phyloP scores from a whole-genome alignment of 23 tunicate genomes.

The Halocynthia aurantium region DNA sequence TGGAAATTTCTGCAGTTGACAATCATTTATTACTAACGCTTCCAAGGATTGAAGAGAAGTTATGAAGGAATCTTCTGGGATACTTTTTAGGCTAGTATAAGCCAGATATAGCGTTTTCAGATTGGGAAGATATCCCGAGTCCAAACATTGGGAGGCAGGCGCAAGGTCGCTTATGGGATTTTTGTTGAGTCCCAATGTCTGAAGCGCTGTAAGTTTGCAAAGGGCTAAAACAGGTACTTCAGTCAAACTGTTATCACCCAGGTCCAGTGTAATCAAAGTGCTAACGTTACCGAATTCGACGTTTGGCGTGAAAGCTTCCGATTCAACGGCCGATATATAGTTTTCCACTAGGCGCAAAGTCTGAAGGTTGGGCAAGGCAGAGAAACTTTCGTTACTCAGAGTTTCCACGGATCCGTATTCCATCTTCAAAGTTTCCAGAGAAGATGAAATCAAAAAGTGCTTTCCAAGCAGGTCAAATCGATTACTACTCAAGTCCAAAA shows the following conservation, averaged over 20 bases:
- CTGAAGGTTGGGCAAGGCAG: slow-evolving; percentile 15
- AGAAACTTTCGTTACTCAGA: slow-evolving; percentile 13
- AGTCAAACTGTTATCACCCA: background rate
- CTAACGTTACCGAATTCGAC: background rate
- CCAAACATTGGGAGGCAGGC: background rate
- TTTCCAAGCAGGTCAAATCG: background rate
- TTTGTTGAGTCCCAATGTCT: slow-evolving; percentile 4
- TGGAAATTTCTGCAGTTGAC: background rate
- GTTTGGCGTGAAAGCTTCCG: background rate
- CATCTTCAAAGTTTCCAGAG: slow-evolving; percentile 11
- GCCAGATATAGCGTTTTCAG: slow-evolving; percentile 13
- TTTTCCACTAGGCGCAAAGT: background rate
- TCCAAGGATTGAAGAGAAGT: background rate
- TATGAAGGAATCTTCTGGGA: slow-evolving; percentile 12
- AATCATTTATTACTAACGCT: slow-evolving; percentile 10
- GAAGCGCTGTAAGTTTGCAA: background rate
- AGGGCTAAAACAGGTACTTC: background rate
- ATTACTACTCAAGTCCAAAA: slow-evolving; percentile 20
- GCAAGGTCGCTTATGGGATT: slow-evolving; percentile 11
- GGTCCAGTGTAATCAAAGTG: slow-evolving; percentile 16
- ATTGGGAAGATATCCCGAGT: background rate
- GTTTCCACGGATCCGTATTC: slow-evolving; percentile 3
- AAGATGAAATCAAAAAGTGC: slow-evolving; percentile 12
- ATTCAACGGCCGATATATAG: background rate
- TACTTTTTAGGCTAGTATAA: background rate